Percentiles rank a stretch among this genome's conserved stretches.
Conservation (phyloP, 2,113 vertebrate genomes). For the Procavia capensis region DNA sequence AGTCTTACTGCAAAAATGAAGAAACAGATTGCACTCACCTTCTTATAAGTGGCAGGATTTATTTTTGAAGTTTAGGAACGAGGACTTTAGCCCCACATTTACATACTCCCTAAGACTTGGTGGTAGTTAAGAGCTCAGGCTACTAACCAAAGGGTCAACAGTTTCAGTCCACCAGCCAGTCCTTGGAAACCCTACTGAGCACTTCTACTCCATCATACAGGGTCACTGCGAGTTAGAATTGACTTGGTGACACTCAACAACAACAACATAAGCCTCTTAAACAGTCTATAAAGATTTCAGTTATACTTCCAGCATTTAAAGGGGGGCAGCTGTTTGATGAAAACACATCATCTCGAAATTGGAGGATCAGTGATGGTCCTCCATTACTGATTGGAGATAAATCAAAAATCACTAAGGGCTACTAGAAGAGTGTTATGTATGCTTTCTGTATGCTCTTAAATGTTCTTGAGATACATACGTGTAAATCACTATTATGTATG, state of each 20-base stretch:
- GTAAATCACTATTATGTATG: too few species aligned
- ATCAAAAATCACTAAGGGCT: neutral
- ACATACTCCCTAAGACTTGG: neutral
- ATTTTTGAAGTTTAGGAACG: neutral
- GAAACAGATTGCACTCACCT: neutral
- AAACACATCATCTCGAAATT: neutral
- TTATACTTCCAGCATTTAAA: neutral
- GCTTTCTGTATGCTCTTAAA: too few species aligned
- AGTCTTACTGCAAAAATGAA: neutral
- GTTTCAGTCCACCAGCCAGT: too few species aligned
- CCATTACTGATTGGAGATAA: too few species aligned
- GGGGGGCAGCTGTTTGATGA: neutral
- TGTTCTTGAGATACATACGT: too few species aligned
- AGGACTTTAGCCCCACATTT: neutral
- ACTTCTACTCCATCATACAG: too few species aligned
- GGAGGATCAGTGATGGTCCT: neutral
- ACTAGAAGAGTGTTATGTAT: neutral
- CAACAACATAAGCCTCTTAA: neutral
- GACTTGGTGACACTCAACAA: too few species aligned
- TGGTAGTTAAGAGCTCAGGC: too few species aligned
- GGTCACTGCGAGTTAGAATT: too few species aligned
- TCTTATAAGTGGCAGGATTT: neutral
- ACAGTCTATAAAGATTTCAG: neutral
- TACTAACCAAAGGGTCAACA: too few species aligned
- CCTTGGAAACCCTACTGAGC: too few species aligned